phyloP scores from a whole-genome alignment of 2,113 vertebrate genomes.

The Colinus virginianus region DNA sequence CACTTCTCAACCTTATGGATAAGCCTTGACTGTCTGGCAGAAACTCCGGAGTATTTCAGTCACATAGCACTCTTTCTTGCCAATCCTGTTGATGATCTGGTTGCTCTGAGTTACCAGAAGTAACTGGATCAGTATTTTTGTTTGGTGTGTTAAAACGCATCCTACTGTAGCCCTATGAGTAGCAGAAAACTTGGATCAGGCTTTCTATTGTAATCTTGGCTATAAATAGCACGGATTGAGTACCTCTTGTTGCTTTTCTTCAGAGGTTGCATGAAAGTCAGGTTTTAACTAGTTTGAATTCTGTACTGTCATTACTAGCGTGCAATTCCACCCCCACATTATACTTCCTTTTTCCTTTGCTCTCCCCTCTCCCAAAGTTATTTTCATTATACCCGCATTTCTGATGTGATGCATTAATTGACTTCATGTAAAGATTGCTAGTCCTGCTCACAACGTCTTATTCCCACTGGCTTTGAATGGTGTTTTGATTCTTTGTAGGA shows the following conservation, averaged over 20 bases:
- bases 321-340: background rate
- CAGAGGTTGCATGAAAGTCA: background rate
- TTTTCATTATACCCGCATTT: background rate
- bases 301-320: background rate
- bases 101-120: background rate
- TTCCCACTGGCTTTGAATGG: background rate
- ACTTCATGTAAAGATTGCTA: background rate
- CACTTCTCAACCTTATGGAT: background rate
- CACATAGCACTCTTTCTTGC: background rate
- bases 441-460: background rate
- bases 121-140: background rate
- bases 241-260: background rate
- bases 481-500: conserved; percentile 79
- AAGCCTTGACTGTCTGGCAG: background rate
- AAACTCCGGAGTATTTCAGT: background rate
- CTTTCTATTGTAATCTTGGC: background rate
- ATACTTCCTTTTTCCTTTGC: background rate
- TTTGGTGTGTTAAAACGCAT: background rate
- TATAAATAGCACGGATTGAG: background rate
- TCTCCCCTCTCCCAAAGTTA: background rate
- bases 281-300: background rate
- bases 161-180: background rate
- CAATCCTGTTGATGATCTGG: background rate
- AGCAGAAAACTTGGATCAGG: background rate
- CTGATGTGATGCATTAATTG: background rate